Conservation (phyloP, 1,140 invertebrate species). For the Euwallacea similis region DNA sequence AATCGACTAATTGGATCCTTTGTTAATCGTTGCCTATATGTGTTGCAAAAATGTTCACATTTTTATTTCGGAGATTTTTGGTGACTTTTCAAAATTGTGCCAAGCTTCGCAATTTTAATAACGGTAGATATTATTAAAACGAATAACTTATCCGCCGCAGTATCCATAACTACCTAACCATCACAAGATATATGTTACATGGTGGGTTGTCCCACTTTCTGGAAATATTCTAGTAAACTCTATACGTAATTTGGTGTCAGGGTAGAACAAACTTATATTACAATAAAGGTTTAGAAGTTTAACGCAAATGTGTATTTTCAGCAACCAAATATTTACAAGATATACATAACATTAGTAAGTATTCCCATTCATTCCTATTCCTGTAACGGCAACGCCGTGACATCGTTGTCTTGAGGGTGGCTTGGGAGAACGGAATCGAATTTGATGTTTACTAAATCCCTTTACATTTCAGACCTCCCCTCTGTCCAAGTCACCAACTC, state of each 20-base stretch:
- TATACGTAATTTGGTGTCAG: conserved; percentile 57
- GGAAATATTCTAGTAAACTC: conserved; percentile 48
- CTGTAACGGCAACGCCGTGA: not conserved
- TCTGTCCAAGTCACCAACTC: too few species aligned
- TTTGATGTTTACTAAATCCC: too few species aligned
- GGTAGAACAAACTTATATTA: conserved; percentile 51
- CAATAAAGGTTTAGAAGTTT: conserved; percentile 28
- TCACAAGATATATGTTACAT: not conserved
- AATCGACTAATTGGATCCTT: not conserved
- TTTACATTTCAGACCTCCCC: too few species aligned
- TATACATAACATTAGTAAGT: conserved; percentile 18
- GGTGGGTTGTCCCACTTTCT: conserved; percentile 1
- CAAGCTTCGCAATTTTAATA: not conserved
- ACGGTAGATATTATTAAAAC: not conserved
- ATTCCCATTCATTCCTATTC: too few species aligned
- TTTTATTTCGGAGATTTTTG: too few species aligned
- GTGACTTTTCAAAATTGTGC: not conserved
- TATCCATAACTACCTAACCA: not conserved
- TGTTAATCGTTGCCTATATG: not conserved
- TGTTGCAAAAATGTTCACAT: too few species aligned
- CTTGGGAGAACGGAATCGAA: too few species aligned
- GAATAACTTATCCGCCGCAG: too few species aligned
- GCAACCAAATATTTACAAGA: conserved; percentile 22
- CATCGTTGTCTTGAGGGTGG: not conserved
- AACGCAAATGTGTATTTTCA: conserved; percentile 30